Conservation (phyloP, 1,140 invertebrate genomes). For the Melipona quadrifasciata region DNA sequence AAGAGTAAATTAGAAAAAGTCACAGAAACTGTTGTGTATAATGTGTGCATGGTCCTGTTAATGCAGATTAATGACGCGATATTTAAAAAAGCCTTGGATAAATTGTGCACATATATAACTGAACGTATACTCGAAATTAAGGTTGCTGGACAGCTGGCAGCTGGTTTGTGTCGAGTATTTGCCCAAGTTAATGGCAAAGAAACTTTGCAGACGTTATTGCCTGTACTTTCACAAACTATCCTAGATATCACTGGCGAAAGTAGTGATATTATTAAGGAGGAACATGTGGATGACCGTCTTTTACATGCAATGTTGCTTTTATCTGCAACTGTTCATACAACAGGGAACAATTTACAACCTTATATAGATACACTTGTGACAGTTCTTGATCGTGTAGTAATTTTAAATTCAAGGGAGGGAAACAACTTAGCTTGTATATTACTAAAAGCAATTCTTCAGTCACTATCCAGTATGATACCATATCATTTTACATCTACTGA, state of each 20-base stretch:
- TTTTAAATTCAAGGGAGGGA: slow-evolving; percentile 85
- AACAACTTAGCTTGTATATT: slow-evolving; percentile 82
- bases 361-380: slow-evolving; percentile 84
- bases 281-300: slow-evolving; percentile 90
- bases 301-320: slow-evolving; percentile 90
- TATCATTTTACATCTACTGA: slow-evolving; percentile 85
- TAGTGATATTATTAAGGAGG: slow-evolving; percentile 84
- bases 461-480: slow-evolving; percentile 84
- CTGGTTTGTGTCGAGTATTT: slow-evolving; percentile 85
- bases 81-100: slow-evolving; percentile 87
- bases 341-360: slow-evolving; percentile 84
- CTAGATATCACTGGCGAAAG: slow-evolving; percentile 82
- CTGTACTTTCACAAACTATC: slow-evolving; percentile 86
- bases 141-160: slow-evolving; percentile 90
- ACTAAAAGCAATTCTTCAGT: slow-evolving; percentile 81
- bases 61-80: slow-evolving; percentile 80
- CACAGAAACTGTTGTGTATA: slow-evolving; percentile 82
- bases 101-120: slow-evolving; percentile 88
- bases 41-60: slow-evolving; percentile 83
- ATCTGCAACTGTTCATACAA: slow-evolving; percentile 86
- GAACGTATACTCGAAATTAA: slow-evolving; percentile 90
- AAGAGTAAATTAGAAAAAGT: slow-evolving; percentile 84
- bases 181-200: slow-evolving; percentile 85
- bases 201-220: slow-evolving; percentile 88
- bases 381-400: slow-evolving; percentile 85